phyloP scores from a whole-genome alignment of 92 coral and sea anemone species.

The Zoanthus solanderi region DNA sequence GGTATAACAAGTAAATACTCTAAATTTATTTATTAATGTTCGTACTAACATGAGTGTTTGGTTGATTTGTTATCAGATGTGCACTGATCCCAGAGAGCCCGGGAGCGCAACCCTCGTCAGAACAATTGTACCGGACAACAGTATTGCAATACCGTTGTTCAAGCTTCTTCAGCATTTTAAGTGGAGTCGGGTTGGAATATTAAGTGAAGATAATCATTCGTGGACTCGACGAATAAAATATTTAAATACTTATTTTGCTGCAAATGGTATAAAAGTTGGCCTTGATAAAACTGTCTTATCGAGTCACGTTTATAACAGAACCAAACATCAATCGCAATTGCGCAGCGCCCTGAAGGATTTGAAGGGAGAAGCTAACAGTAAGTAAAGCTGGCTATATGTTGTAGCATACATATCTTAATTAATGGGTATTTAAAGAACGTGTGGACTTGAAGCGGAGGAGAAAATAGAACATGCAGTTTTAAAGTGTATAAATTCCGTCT shows the following conservation, averaged over 20 bases:
- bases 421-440: too few relatives aligned
- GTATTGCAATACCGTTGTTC: constrained; percentile 59
- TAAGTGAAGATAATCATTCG: constrained; percentile 61
- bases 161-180: constrained; percentile 67
- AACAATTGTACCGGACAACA: constrained; percentile 74
- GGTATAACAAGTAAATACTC: too few relatives aligned
- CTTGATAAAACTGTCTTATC: constrained; percentile 41
- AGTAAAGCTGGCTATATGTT: not conserved
- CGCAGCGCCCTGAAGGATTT: constrained; percentile 54
- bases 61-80: constrained; percentile 56
- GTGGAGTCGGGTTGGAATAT: constrained; percentile 76
- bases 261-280: constrained; percentile 56
- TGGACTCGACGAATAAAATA: constrained; percentile 70
- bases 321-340: constrained; percentile 43
- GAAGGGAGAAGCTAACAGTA: constrained; percentile 72
- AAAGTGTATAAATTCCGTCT: too few relatives aligned
- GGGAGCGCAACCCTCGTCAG: constrained; percentile 79
- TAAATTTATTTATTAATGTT: not conserved
- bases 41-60: not conserved
- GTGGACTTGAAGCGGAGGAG: too few relatives aligned
- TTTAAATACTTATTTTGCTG: constrained; percentile 50
- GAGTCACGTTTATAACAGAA: constrained; percentile 45
- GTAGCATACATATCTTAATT: too few relatives aligned
- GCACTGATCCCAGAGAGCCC: constrained; percentile 54
- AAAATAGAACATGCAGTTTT: too few relatives aligned